phyloP scores from a whole-genome alignment of 1,140 invertebrate genomes.

The Ostrea edulis region DNA sequence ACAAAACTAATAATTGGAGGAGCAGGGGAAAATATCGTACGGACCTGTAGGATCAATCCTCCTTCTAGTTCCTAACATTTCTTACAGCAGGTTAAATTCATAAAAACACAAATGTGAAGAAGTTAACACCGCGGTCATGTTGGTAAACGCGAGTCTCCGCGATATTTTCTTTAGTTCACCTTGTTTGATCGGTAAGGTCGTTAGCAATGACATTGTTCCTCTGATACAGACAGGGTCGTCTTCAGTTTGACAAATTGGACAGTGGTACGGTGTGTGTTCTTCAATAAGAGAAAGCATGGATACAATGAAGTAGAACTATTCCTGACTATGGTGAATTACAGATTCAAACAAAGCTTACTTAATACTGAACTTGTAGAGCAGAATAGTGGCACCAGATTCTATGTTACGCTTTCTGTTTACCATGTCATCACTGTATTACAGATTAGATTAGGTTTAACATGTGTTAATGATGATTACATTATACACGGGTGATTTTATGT shows the following conservation, averaged over 20 bases:
- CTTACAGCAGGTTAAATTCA: background rate
- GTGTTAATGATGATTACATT: no score
- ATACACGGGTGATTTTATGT: no score
- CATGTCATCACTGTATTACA: background rate
- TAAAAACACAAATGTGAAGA: background rate
- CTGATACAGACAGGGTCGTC: background rate
- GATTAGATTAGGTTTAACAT: no score
- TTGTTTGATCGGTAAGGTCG: background rate
- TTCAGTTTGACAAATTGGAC: background rate
- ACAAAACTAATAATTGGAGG: no score
- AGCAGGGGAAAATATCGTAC: no score
- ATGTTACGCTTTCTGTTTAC: background rate
- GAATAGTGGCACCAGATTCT: background rate
- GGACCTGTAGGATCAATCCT: no score
- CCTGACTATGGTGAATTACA: background rate
- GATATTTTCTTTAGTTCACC: background rate
- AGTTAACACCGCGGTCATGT: background rate
- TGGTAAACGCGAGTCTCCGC: background rate
- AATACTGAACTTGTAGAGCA: background rate
- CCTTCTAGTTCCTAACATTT: no score
- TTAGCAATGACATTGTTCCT: background rate
- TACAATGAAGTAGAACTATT: background rate
- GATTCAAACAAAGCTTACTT: background rate
- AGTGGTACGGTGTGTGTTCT: background rate
- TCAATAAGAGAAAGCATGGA: background rate